Base-by-base conservation (phyloP, 2,113 vertebrate species). In the Oreotrochilus melanogaster region DNA sequence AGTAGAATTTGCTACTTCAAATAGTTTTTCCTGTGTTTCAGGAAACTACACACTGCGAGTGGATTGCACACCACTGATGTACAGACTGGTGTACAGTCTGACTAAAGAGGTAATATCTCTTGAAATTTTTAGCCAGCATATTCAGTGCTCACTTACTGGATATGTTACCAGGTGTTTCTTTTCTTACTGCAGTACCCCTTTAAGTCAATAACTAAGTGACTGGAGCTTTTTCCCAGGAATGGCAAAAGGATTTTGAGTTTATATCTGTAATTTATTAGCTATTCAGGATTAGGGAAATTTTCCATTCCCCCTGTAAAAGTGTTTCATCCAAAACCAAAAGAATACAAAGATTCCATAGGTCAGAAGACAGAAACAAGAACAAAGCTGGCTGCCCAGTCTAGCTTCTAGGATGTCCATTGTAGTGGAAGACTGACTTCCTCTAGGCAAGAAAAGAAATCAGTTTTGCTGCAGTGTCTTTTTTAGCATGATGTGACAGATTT, bases 31-130 rank as follows among this genome's bases (percentile, higher is more conserved):
- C 7, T 96, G 8, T 86, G 64, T 98, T 98, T 93, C 89, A 99
- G 99, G 99, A 57, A 99, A 99, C 98, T 99, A 99, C 96, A 99
- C 99, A 1, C 96, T 99, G 84, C 98, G 99, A 93, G 98, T 99
- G 30, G 99, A 99, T 93, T 99, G 99, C 93, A 99, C 99, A 13
- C 99, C 99, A 2, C 98, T 99, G 78, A 98, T 99, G 87, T 98
- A 99, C 93, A 98, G 98, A 11, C 91, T 99, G 71, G 98, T 98
- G 39, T 99, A 99, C 58, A 98, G 97, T 84, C 78, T 99, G 90
- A 99, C 99, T 25, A 99, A 99, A 97, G 98, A 99, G 98, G 99
- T 99, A 97, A 96, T 89, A 58, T 3, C 1, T 4, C 33, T 66
- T 72, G 33, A 42, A 67, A 57, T 13, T 18, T 70, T 31, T 53